Evolutionary conservation across 2,113 vertebrate species (phyloP).

Genomic region (Tupaia tana): DNA sequence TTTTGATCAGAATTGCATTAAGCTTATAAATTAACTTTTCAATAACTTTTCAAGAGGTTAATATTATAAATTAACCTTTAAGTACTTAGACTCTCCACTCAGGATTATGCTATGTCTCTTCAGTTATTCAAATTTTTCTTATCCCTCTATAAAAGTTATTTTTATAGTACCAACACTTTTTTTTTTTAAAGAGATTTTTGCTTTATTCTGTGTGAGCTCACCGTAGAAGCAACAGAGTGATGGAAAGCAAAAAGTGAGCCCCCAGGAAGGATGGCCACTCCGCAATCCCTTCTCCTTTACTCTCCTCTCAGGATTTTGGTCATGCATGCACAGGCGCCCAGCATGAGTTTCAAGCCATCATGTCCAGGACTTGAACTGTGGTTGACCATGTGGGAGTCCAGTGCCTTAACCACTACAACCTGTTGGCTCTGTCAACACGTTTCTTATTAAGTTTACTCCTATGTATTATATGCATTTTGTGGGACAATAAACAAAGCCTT

Average conservation of each 20-base stretch:
- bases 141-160: conserved; percentile 49
- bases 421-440: too few relatives aligned
- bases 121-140: conserved; percentile 29
- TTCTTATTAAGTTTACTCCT: conserved; percentile 41
- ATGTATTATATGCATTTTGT: background rate
- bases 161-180: background rate
- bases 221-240: too few relatives aligned
- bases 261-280: too few relatives aligned
- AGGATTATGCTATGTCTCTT: conserved; percentile 34
- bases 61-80: conserved; percentile 78
- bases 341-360: too few relatives aligned
- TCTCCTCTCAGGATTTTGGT: too few relatives aligned
- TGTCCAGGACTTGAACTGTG: too few relatives aligned
- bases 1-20: conserved; percentile 60
- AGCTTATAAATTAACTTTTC: conserved; percentile 73
- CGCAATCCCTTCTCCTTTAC: too few relatives aligned
- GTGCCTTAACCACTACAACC: too few relatives aligned
- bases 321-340: too few relatives aligned
- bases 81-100: conserved; percentile 63
- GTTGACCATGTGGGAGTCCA: too few relatives aligned
- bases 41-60: conserved; percentile 75
- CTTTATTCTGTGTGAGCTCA: too few relatives aligned
- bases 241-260: too few relatives aligned
- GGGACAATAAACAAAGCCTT: background rate
- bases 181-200: background rate